These are phyloP conservation scores for Caenorhabditis panamensis DNA, from an alignment of 2,888 invertebrate species.

Conservation along the genomic window DNA sequence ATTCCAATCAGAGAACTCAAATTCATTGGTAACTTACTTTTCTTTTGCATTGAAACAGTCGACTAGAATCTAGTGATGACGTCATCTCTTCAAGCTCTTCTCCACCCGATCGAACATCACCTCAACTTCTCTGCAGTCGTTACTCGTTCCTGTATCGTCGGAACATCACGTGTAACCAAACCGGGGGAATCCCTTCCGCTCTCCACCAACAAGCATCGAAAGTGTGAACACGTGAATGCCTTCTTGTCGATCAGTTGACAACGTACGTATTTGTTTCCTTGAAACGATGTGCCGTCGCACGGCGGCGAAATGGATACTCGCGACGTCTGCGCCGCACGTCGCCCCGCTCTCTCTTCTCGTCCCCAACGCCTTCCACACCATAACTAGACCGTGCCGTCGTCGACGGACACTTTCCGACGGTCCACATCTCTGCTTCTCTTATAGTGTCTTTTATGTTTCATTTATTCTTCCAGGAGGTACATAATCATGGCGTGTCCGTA, in stretches of 20 bases:
- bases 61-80: too few species aligned
- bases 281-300: slow-evolving; percentile 26
- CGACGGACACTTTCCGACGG: slow-evolving; percentile 18
- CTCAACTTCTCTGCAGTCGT: not conserved
- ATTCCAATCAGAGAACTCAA: too few species aligned
- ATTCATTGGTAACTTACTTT: too few species aligned
- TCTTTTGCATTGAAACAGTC: too few species aligned
- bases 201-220: slow-evolving; percentile 11
- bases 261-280: slow-evolving; percentile 52
- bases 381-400: slow-evolving; percentile 32
- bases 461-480: not conserved
- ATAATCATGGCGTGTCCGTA: slow-evolving; percentile 68
- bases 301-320: slow-evolving; percentile 54
- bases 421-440: slow-evolving; percentile 8
- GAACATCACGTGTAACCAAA: slow-evolving; percentile 5
- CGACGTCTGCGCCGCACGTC: slow-evolving; percentile 37
- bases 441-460: not conserved
- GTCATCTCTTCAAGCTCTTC: too few species aligned
- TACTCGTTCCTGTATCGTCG: too few species aligned
- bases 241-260: slow-evolving; percentile 30
- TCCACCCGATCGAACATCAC: not conserved
- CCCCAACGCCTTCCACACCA: slow-evolving; percentile 22
- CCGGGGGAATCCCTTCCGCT: slow-evolving; percentile 31
- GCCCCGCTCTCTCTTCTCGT: slow-evolving; percentile 8
- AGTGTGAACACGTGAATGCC: slow-evolving; percentile 50